These are phyloP conservation scores for Karalla daura DNA, from an alignment of 2,797 vertebrate species.

Conservation along the genomic window DNA sequence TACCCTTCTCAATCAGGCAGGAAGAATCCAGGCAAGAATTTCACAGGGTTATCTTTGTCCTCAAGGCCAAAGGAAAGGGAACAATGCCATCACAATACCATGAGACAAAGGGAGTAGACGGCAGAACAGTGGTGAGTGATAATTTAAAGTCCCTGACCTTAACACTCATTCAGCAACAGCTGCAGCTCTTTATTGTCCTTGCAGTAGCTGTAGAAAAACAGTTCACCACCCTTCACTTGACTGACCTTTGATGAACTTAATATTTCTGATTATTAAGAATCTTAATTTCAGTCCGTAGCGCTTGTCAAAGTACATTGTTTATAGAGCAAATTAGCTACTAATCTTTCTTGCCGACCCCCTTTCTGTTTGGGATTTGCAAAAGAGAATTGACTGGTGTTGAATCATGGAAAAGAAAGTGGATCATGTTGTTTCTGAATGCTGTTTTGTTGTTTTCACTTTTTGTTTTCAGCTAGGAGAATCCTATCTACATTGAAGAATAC, in stretches of 20 bases:
- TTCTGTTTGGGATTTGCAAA: slow-evolving; percentile 4
- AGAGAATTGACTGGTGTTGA: background rate
- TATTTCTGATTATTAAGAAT: slow-evolving; percentile 29
- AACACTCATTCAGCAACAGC: slow-evolving; percentile 57
- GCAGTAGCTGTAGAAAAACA: slow-evolving; percentile 14
- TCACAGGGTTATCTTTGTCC: slow-evolving; percentile 84
- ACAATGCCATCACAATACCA: slow-evolving; percentile 66
- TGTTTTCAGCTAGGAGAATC: too few relatives aligned
- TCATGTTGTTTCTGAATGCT: background rate
- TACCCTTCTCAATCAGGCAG: slow-evolving; percentile 61
- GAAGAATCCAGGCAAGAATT: slow-evolving; percentile 76
- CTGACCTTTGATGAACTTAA: slow-evolving; percentile 26
- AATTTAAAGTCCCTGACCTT: slow-evolving; percentile 49
- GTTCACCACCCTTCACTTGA: slow-evolving; percentile 17
- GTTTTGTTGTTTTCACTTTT: background rate
- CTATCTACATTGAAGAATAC: background rate
- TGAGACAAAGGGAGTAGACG: slow-evolving; percentile 51
- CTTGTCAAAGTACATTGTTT: background rate
- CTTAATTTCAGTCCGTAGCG: background rate
- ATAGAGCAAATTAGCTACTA: slow-evolving; percentile 6
- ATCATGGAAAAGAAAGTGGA: background rate
- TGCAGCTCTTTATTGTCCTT: slow-evolving; percentile 43
- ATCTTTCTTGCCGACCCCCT: background rate
- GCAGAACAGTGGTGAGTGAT: slow-evolving; percentile 55
- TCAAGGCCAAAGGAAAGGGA: slow-evolving; percentile 74